Conservation (phyloP, 2,888 invertebrate species). For the Drosophila ustulata region DNA sequence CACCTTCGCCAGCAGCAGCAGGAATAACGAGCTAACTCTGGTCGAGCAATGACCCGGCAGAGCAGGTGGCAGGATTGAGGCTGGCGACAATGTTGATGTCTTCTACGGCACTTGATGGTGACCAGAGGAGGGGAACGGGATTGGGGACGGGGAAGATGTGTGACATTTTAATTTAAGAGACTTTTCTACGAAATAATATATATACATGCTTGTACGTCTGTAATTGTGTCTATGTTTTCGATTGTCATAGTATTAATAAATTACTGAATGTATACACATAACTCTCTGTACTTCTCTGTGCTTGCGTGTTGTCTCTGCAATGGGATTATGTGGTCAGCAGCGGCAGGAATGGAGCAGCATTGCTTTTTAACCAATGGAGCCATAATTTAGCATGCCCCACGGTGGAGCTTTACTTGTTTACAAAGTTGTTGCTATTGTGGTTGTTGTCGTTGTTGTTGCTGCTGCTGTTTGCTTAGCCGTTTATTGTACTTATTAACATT, state of each 20-base stretch:
- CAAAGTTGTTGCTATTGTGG: conserved; percentile 15
- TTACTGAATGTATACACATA: conserved; percentile 19
- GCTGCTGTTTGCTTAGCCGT: conserved; percentile 43
- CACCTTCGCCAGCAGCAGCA: conserved; percentile 6
- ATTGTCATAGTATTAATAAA: conserved; percentile 35
- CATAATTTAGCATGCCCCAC: conserved; percentile 46
- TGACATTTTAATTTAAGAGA: conserved; percentile 32
- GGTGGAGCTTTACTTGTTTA: conserved; percentile 31
- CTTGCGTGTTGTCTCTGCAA: conserved; percentile 6
- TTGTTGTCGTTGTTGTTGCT: conserved; percentile 10
- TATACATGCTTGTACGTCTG: conserved; percentile 8
- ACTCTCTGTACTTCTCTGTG: neutral
- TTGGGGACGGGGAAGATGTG: conserved; percentile 1
- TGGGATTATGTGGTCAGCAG: conserved; percentile 34
- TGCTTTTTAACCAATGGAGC: conserved; percentile 26
- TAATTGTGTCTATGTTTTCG: conserved; percentile 26
- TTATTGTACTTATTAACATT: conserved; percentile 61
- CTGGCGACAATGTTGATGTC: neutral
- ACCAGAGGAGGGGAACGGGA: neutral
- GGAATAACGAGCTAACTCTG: conserved; percentile 40
- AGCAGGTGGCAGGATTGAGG: conserved; percentile 11
- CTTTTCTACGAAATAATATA: conserved; percentile 33
- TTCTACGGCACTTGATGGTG: neutral
- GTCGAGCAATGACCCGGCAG: conserved; percentile 44
- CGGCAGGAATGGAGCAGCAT: conserved; percentile 8